A percentile compares a stretch with the other conserved stretches of the same genome.
These are phyloP conservation scores for Scalopus aquaticus DNA, from an alignment of 2,113 vertebrate genomes.

Conservation along the genomic window DNA sequence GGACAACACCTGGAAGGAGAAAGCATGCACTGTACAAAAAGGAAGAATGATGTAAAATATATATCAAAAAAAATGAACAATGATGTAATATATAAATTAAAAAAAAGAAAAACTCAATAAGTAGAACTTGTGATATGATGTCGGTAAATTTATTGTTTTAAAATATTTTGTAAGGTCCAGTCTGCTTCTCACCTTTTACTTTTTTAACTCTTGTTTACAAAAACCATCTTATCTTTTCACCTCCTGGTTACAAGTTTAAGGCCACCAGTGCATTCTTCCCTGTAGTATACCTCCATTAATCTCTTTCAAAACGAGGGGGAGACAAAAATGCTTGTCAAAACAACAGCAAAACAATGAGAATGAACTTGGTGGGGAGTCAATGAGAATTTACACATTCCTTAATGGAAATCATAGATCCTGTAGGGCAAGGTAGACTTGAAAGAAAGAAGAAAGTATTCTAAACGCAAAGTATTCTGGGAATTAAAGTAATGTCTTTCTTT, in stretches of 20 bases:
- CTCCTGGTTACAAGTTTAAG: not conserved
- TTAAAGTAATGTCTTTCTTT: not conserved
- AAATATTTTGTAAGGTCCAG: not conserved
- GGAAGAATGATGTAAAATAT: no score
- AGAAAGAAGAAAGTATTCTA: not conserved
- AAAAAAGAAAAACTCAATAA: not conserved
- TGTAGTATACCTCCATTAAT: not conserved
- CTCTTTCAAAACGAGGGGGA: not conserved
- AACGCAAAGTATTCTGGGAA: not conserved
- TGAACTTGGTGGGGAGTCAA: not conserved
- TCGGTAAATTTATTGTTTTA: not conserved
- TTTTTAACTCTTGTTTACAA: not conserved
- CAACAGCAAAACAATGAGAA: not conserved
- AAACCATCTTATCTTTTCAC: not conserved
- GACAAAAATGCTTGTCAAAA: not conserved
- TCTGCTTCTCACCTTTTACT: not conserved
- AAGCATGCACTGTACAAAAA: no score
- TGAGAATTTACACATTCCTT: not conserved
- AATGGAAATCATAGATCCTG: not conserved
- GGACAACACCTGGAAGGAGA: no score
- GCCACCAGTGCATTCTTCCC: not conserved
- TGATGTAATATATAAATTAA: no score
- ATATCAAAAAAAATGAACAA: no score
- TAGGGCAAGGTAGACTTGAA: not conserved
- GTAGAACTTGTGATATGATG: not conserved